Conservation (phyloP, 1,140 invertebrate species). For the Andricus grossulariae region DNA sequence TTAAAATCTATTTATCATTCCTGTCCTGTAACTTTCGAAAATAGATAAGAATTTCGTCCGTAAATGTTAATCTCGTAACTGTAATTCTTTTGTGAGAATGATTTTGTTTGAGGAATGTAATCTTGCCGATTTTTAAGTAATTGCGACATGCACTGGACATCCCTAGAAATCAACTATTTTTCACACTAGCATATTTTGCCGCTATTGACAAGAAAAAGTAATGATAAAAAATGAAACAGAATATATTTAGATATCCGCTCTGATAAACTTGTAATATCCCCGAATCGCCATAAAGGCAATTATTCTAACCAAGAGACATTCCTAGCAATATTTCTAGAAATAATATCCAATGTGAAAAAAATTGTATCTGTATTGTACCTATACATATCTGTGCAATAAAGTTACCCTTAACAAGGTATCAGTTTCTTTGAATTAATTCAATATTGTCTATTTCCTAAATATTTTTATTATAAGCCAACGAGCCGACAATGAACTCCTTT, state of each 20-base stretch:
- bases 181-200: conserved; percentile 47
- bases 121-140: conserved; percentile 17
- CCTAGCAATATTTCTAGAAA: conserved; percentile 12
- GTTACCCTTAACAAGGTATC: conserved; percentile 44
- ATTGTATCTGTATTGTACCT: conserved; percentile 60
- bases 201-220: conserved; percentile 17
- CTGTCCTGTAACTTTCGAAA: neutral
- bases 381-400: conserved; percentile 71
- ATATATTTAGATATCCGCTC: conserved; percentile 56
- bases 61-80: conserved; percentile 22
- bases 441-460: neutral
- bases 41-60: conserved; percentile 30
- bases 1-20: neutral
- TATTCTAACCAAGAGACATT: conserved; percentile 27
- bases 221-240: conserved; percentile 34
- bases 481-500: no score
- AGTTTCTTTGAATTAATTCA: conserved; percentile 12
- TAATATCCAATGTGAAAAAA: conserved; percentile 39
- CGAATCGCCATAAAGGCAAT: conserved; percentile 34
- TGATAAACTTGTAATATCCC: conserved; percentile 34
- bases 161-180: conserved; percentile 61
- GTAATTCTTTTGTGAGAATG: conserved; percentile 12
- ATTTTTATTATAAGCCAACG: no score
- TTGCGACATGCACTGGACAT: conserved; percentile 42
- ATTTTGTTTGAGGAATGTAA: neutral